Percentiles rank a stretch among this genome's conserved stretches.
Conservation (phyloP, 2,797 vertebrate genomes). For the Syngnathus acus region DNA sequence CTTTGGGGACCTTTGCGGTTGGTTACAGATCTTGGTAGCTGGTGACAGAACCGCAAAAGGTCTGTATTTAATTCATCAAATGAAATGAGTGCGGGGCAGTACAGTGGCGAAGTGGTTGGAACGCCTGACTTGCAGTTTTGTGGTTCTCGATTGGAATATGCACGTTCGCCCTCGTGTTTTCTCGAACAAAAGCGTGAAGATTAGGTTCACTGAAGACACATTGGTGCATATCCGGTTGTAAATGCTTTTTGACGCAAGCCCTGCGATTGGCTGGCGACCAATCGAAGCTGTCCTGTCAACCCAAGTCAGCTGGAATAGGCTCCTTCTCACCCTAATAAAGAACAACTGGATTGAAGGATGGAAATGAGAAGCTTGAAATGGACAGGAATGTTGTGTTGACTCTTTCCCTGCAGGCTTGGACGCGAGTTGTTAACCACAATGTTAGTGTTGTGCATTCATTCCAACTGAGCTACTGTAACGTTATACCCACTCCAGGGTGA, state of each 20-base stretch:
- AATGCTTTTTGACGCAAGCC: neutral
- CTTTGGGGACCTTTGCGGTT: neutral
- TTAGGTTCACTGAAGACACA: neutral
- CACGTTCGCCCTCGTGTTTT: neutral
- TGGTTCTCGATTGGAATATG: neutral
- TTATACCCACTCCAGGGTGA: neutral
- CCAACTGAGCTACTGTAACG: neutral
- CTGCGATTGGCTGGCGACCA: neutral
- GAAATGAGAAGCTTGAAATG: neutral
- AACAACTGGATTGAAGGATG: neutral
- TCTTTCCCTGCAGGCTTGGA: neutral
- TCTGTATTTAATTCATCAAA: neutral
- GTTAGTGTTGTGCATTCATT: neutral
- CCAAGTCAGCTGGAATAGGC: neutral
- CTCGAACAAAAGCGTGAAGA: neutral
- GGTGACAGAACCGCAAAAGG: neutral
- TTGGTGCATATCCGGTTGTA: neutral
- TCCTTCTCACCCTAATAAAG: neutral
- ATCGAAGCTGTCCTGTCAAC: too few relatives aligned
- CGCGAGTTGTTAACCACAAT: conserved; percentile 2
- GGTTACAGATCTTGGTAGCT: neutral
- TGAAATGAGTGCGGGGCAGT: too few relatives aligned
- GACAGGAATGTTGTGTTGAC: neutral
- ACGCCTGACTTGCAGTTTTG: too few relatives aligned
- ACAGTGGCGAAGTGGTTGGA: too few relatives aligned